Evolutionary conservation across 2,113 vertebrate genomes (phyloP), one percentile per base, ranked within the genome.

Genomic region (Nestor notabilis): DNA sequence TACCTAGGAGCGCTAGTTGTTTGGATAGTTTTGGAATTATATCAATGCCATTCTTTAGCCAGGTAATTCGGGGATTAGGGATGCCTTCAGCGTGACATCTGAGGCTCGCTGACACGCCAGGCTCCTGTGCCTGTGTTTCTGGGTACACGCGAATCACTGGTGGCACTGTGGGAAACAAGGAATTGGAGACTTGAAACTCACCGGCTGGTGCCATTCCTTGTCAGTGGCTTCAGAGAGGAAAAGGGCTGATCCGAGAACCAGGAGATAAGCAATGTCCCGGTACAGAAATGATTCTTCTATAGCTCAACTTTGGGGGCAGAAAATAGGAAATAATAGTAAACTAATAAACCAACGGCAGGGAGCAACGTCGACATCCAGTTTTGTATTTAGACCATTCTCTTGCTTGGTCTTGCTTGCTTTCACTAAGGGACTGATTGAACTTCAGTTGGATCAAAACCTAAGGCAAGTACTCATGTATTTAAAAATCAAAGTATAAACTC

Each of bases 121-220:
- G 99, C 97, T 99, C 99, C 98, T 99, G 99, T 3, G 99, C 99
- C 97, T 99, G 99, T 2, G 98, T 99, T 91, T 99, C 99, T 0
- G 99, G 99, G 88, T 99, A 99, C 41, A 99, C 99, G 1, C 99
- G 98, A 91, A 99, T 99, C 97, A 99, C 99, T 0, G 99, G 99
- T 15, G 99, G 99, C 94, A 99, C 99, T 99, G 98, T 1, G 70
- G 97, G 96, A 11, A 93, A 84, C 37, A 97, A 92, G 66, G 77
- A 49, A 23, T 49, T 0, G 19, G 82, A 3, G 20, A 71, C 44
- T 13, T 44, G 53, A 88, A 39, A 66, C 24, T 64, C 63, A 31
- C 33, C 55, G 5, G 4, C n/a, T 1, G 11, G 13, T 33, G 66
- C 74, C 46, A 15, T 2, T 63, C 49, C 1, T 7, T 0, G 5